These are phyloP conservation scores for Linepithema humile DNA, from an alignment of 1,140 invertebrate species.

Conservation along the genomic window DNA sequence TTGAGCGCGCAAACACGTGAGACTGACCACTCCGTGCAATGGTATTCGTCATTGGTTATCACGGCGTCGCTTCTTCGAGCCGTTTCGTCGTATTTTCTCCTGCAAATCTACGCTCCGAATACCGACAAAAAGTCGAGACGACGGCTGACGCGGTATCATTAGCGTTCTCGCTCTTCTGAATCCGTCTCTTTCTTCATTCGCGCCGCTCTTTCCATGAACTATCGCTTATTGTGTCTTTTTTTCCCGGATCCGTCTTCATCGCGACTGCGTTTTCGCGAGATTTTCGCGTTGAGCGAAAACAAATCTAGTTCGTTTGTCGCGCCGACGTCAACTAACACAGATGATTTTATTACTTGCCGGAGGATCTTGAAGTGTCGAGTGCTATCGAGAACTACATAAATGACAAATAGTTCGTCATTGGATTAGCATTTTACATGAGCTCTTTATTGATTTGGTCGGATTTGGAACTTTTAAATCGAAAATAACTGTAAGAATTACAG, in stretches of 20 bases:
- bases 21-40: neutral
- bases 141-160: conserved; percentile 77
- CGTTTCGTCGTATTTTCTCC: conserved; percentile 37
- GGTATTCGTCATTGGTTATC: conserved; percentile 36
- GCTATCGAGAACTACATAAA: neutral
- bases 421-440: too few relatives aligned
- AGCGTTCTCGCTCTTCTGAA: conserved; percentile 71
- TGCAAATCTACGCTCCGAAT: conserved; percentile 61
- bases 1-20: conserved; percentile 10
- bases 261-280: neutral
- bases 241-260: conserved; percentile 48
- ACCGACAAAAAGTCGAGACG: conserved; percentile 75
- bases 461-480: too few relatives aligned
- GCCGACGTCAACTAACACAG: neutral
- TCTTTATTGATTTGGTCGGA: too few relatives aligned
- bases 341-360: neutral
- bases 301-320: neutral
- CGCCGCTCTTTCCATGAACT: conserved; percentile 36
- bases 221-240: conserved; percentile 57
- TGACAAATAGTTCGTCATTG: neutral
- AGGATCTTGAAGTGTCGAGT: neutral
- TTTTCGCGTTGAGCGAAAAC: neutral
- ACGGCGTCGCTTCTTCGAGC: conserved; percentile 19
- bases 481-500: too few relatives aligned
- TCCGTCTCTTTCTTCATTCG: conserved; percentile 51